Conservation (phyloP, 2,888 invertebrate species). For the Caenorhabditis panamensis region DNA sequence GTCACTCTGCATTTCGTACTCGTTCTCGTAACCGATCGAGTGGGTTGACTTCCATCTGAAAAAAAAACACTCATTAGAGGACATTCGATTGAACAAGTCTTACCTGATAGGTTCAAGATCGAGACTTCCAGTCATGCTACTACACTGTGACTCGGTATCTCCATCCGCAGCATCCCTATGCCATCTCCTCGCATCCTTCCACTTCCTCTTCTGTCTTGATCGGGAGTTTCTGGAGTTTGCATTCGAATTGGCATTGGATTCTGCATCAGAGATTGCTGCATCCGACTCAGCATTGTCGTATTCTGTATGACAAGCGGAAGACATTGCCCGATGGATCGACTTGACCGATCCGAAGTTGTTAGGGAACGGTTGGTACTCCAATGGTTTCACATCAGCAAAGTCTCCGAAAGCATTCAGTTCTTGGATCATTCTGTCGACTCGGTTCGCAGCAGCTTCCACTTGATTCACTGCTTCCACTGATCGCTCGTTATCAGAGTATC, state of each 20-base stretch:
- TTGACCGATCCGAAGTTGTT: conserved; percentile 64
- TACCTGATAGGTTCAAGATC: conserved; percentile 61
- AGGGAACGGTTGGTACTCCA: conserved; percentile 71
- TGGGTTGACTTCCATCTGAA: conserved; percentile 77
- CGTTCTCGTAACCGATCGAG: conserved; percentile 81
- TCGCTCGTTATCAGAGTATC: conserved; percentile 45
- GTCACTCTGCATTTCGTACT: conserved; percentile 79
- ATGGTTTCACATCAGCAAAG: conserved; percentile 66
- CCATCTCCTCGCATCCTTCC: conserved; percentile 52
- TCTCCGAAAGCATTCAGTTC: conserved; percentile 73
- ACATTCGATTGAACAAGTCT: too few species aligned
- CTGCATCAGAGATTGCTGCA: conserved; percentile 63
- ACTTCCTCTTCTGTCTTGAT: conserved; percentile 26
- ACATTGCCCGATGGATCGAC: conserved; percentile 67
- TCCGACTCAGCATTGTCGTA: conserved; percentile 79
- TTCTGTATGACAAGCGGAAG: conserved; percentile 79
- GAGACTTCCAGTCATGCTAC: conserved; percentile 61
- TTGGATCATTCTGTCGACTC: conserved; percentile 79
- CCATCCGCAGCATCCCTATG: conserved; percentile 58
- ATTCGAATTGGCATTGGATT: conserved; percentile 46
- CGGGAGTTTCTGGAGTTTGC: conserved; percentile 20
- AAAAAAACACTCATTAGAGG: too few species aligned
- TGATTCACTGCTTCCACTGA: conserved; percentile 64
- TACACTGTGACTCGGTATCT: conserved; percentile 69
- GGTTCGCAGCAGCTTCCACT: conserved; percentile 76